These are phyloP conservation scores for Erinaceus europaeus DNA, from an alignment of 2,113 vertebrate species.

Conservation along the genomic window DNA sequence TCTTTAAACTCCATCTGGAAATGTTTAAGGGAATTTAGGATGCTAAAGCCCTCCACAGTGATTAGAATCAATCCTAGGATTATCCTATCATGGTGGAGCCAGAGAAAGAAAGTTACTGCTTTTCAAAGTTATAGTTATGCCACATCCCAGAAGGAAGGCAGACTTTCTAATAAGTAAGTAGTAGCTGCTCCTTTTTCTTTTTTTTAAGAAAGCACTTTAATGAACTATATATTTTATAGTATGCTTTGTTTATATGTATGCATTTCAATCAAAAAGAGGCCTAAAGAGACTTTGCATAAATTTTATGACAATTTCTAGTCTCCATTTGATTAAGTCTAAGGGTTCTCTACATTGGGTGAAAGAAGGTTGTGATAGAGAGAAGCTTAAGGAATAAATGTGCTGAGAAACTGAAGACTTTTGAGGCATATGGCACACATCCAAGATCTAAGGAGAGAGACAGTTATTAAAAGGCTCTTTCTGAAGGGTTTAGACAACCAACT, in stretches of 20 bases:
- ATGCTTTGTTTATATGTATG: not conserved
- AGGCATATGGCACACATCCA: not conserved
- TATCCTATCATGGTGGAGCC: not conserved
- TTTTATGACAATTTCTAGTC: not conserved
- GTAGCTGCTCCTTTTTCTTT: not conserved
- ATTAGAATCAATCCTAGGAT: constrained; percentile 5
- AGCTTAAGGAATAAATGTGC: not conserved
- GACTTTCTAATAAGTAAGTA: not conserved
- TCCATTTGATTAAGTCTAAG: not conserved
- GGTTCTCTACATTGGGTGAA: not conserved
- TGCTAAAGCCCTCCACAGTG: not conserved
- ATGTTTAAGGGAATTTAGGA: not conserved
- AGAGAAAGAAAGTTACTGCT: not conserved
- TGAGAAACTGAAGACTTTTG: not conserved
- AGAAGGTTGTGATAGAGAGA: not conserved
- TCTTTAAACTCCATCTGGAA: constrained; percentile 32
- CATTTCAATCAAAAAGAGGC: not conserved
- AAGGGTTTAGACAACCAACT: not conserved
- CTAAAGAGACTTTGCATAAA: not conserved
- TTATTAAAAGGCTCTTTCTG: not conserved
- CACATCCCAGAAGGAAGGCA: not conserved
- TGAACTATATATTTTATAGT: not conserved
- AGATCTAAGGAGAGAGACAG: not conserved
- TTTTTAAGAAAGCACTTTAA: not conserved
- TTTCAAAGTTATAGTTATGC: not conserved